Conservation (phyloP, 2,113 vertebrate genomes). For the Phylloscopus trochilus region DNA sequence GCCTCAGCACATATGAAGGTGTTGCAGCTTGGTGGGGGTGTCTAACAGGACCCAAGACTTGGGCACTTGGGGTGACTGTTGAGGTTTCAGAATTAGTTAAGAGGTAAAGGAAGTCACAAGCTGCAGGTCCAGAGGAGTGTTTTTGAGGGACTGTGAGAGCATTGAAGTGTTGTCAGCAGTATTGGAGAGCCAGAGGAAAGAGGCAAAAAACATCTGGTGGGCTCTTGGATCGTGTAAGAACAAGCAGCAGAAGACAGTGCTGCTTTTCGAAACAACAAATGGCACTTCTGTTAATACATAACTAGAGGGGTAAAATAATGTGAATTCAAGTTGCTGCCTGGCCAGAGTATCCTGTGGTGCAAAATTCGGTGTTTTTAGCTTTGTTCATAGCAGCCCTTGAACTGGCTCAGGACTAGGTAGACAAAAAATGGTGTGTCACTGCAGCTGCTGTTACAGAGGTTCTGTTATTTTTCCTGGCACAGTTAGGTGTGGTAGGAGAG, state of each 20-base stretch:
- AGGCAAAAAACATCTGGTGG: background rate
- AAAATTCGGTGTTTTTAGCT: background rate
- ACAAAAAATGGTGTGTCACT: background rate
- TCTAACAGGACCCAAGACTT: background rate
- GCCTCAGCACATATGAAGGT: fast-evolving
- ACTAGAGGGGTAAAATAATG: background rate
- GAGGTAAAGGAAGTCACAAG: background rate
- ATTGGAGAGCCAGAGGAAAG: background rate
- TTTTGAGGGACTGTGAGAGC: background rate
- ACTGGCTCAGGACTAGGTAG: background rate
- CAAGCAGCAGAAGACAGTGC: background rate
- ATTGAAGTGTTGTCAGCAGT: fast-evolving
- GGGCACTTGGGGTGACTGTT: no score
- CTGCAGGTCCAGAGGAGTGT: background rate
- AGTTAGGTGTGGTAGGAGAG: background rate
- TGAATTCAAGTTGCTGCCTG: background rate
- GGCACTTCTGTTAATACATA: background rate
- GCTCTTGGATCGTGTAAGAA: background rate
- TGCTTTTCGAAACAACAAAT: background rate
- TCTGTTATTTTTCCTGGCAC: background rate
- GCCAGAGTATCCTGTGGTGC: background rate
- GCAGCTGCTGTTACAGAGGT: background rate
- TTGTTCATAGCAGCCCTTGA: background rate
- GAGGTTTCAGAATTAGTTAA: background rate
- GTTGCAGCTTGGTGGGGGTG: background rate